Conservation (phyloP, 1,140 invertebrate species). For the Pygmarrhopalites habei region DNA sequence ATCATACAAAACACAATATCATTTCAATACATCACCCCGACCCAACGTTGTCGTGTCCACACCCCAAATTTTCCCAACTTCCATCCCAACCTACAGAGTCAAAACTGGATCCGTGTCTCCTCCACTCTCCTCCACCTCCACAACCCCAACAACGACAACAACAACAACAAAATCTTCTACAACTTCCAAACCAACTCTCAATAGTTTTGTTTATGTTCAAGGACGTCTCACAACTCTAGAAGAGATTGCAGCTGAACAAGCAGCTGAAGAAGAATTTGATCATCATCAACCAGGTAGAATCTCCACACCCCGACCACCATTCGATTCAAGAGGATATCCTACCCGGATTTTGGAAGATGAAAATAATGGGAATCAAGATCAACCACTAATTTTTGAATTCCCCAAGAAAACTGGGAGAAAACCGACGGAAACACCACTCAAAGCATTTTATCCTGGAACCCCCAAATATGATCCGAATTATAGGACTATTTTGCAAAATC, state of each 20-base stretch:
- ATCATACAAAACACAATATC: not conserved
- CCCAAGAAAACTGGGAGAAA: slow-evolving; percentile 25
- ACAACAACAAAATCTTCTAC: slow-evolving; percentile 8
- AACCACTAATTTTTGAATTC: slow-evolving; percentile 6
- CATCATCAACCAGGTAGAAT: not conserved
- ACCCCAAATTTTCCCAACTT: not conserved
- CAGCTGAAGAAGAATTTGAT: slow-evolving; percentile 18
- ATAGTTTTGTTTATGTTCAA: slow-evolving; percentile 36
- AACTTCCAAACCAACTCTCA: slow-evolving; percentile 15
- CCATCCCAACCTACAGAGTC: not conserved
- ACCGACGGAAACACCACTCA: slow-evolving; percentile 22
- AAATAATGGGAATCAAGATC: not conserved
- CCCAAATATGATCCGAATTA: slow-evolving; percentile 31
- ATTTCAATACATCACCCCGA: not conserved
- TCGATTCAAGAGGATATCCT: slow-evolving; percentile 35
- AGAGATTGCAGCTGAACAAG: slow-evolving; percentile 31
- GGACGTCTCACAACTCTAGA: slow-evolving; percentile 35
- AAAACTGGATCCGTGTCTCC: not conserved
- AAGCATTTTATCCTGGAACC: slow-evolving; percentile 22
- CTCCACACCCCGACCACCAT: slow-evolving; percentile 32
- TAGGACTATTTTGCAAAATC: not conserved
- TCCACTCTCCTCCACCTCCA: not conserved
- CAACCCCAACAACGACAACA: not conserved
- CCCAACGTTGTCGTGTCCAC: not conserved
- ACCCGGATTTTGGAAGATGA: slow-evolving; percentile 27